Evolutionary conservation across 2,113 vertebrate genomes (phyloP).

Genomic region (Motacilla tschutschensis): DNA sequence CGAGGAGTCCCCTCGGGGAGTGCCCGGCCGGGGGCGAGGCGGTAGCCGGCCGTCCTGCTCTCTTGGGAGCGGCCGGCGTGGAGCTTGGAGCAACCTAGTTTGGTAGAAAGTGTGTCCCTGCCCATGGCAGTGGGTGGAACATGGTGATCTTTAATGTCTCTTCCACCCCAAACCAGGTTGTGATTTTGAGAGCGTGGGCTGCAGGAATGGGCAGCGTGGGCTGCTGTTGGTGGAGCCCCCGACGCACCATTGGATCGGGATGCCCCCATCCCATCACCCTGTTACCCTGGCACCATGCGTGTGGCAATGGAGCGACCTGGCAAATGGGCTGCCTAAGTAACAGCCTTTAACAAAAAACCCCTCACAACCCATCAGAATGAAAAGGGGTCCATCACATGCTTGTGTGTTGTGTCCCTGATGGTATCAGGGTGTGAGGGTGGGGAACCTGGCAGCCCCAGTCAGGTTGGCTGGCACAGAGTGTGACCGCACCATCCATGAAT

Average conservation of each 20-base stretch:
- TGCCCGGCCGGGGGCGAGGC: background rate
- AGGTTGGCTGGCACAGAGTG: background rate
- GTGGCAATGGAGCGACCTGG: accelerated
- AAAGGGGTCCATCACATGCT: accelerated
- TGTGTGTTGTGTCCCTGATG: background rate
- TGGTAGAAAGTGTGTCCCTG: background rate
- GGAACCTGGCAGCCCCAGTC: background rate
- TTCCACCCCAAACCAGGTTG: background rate
- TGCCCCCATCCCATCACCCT: background rate
- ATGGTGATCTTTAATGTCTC: background rate
- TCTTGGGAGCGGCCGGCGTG: background rate
- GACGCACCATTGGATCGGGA: background rate
- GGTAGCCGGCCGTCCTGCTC: background rate
- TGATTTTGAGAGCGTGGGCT: background rate
- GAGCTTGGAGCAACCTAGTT: background rate
- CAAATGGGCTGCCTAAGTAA: background rate
- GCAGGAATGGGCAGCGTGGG: too few species aligned
- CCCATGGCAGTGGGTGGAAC: background rate
- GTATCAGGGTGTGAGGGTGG: too few species aligned
- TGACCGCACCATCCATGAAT: accelerated
- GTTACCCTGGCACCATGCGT: background rate
- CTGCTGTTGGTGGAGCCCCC: background rate
- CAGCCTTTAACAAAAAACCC: accelerated
- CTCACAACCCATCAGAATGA: background rate
- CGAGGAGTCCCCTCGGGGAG: too few species aligned